Percentiles rank a stretch among this genome's conserved stretches.
phyloP scores from a whole-genome alignment of 2,797 vertebrate species.

The Pangasius krempfi region DNA sequence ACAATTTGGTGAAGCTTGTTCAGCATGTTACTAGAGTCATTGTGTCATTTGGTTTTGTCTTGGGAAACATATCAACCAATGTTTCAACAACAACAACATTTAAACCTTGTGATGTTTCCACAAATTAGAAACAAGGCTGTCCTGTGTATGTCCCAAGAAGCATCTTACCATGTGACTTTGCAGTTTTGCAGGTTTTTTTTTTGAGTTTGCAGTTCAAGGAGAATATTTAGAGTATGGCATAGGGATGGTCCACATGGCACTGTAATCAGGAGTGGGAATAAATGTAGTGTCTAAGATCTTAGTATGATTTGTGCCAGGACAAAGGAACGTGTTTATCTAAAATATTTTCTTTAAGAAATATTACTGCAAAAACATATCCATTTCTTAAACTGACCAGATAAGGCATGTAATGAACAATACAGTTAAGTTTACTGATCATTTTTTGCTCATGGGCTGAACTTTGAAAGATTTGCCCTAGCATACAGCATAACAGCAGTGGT shows the following conservation, averaged over 20 bases:
- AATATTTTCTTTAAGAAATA: background rate
- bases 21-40: background rate
- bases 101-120: background rate
- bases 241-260: background rate
- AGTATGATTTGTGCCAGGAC: background rate
- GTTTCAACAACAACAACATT: background rate
- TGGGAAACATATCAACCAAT: background rate
- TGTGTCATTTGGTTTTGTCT: background rate
- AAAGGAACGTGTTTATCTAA: background rate
- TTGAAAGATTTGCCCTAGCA: background rate
- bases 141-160: background rate
- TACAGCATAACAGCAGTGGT: background rate
- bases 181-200: no score
- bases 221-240: background rate
- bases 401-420: no score
- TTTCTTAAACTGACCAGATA: background rate
- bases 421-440: background rate
- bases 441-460: background rate
- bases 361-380: background rate
- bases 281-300: background rate
- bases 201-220: no score
- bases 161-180: background rate
- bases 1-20: background rate
- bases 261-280: background rate
- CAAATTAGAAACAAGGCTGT: background rate